Conservation (phyloP, 2,113 vertebrate genomes). For the Caracal caracal region DNA sequence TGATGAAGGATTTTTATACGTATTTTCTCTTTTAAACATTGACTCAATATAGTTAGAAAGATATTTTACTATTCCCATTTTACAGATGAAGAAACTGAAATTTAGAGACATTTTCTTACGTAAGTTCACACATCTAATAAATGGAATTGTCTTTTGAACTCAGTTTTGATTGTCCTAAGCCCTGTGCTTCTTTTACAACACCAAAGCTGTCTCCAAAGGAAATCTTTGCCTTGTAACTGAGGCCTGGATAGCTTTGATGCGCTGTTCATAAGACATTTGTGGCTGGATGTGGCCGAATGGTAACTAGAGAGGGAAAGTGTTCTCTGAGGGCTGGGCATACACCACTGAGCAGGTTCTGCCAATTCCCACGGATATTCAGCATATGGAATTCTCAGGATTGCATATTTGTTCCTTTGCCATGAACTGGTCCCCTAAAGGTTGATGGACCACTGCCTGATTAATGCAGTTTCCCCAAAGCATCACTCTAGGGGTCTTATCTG, state of each 20-base stretch:
- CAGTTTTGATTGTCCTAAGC: background rate
- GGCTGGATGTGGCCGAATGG: background rate
- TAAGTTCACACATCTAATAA: background rate
- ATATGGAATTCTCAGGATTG: background rate
- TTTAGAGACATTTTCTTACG: background rate
- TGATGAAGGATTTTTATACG: constrained; percentile 12
- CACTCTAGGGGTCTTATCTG: background rate
- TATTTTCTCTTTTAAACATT: constrained; percentile 35
- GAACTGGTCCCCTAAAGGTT: background rate
- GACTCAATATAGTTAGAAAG: constrained; percentile 8
- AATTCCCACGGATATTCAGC: background rate
- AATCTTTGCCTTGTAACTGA: background rate
- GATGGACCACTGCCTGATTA: background rate
- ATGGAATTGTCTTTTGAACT: background rate
- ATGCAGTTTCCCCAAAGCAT: background rate
- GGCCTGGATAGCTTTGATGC: background rate
- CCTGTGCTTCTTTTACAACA: background rate
- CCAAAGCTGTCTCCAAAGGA: background rate
- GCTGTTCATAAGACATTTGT: background rate
- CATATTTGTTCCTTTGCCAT: constrained; percentile 3
- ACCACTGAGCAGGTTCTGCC: background rate
- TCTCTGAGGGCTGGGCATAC: background rate
- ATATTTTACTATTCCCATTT: constrained; percentile 52
- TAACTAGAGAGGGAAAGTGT: background rate
- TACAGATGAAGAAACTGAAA: constrained; percentile 53